Evolutionary conservation across 2,113 vertebrate genomes (phyloP), one percentile per base, ranked within the genome.

Genomic region (Lepus timidus): DNA sequence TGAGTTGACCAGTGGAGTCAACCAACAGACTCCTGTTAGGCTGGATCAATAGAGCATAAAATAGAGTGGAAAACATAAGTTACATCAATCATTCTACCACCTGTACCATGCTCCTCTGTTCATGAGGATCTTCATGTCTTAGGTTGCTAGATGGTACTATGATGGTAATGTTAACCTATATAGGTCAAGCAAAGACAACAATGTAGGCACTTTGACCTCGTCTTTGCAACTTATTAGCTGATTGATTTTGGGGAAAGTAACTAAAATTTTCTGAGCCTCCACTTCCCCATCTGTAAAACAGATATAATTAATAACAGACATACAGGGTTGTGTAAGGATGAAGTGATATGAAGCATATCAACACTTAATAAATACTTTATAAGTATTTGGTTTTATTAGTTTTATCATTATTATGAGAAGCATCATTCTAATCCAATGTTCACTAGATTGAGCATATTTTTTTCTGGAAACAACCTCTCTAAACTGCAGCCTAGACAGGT

Each of bases 241-340:
- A 67, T 44, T 80, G 36, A 79, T 78, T 20, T 92, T 90, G 39
- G 31, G 20, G 6, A 20, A 96, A 90, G 85, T 82, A n/a, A 79
- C 5, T 67, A 36, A 71, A 16, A 1, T 51, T 91, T 91, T 81
- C 88, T 79, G 55, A 81, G 16, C 44, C 13, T 79, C 0, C 0
- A 27, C 87, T 67, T 92, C 86, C 31, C 29, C 61, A 71, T 74
- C 76, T 51, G 27, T 71, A 85, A 93, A 33, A 33, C 81, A 8
- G 2, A 13, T 27, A 29, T 76, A 44, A 94, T 70, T 75, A 81
- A 76, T 12, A 83, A 83, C 29, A 49, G 20, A 61, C 16, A 73
- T 9, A 52, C 4, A 73, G 14, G 1, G 44, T 12, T 75, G 33
- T 76, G 19, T 51, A 52, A 92, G 29, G 23, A 80, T 91, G 14